Evolutionary conservation across 2,888 invertebrate genomes (phyloP), one percentile per base, ranked within the genome.

Genomic region (Mesoligia furuncula): DNA sequence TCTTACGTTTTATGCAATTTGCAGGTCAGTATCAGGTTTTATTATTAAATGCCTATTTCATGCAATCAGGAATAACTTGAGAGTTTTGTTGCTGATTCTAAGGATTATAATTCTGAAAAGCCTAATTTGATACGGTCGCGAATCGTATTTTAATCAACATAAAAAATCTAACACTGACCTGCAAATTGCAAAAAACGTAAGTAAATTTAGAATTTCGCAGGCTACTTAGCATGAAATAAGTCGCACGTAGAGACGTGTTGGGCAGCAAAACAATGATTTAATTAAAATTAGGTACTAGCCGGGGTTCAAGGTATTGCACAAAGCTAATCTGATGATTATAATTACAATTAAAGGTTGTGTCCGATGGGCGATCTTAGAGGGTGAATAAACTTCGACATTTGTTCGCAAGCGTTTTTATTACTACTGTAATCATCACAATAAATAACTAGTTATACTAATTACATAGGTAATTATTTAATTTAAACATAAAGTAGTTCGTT

Each of bases 321-420:
- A 68, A 68, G 31, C 45, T 27, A 45, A 27, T 45, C 11, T 31
- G 27, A 65, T 42, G 9, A n/a, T 39, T 65, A 36, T 48, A 20
- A 39, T 65, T 48, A n/a, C n/a, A 27, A n/a, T n/a, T 65, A 39
- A 42, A 20, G 27, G 27, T 48, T 31, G 24, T 31, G 67, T 15
- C 48, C 8, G 67, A 31, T 31, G 1, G 24, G 31, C 24, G 5
- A 68, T 51, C 24, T 31, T 24, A n/a, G 9, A 36, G 17, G 45
- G 27, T 42, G n/a, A 76, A 64, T 54, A 59, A 75, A 65, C 1
- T 36, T 59, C 24, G 4, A 39, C 13, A 66, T 76, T n/a, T 20
- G 13, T 24, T 66, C 7, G 27, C 27, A 75, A 48, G 13, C 27
- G 0, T 48, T 75, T 66, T 77, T 39, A 59, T 59, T 75, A 45